Evolutionary conservation across 2,888 invertebrate species (phyloP).

Genomic region (Eulithis prunata): DNA sequence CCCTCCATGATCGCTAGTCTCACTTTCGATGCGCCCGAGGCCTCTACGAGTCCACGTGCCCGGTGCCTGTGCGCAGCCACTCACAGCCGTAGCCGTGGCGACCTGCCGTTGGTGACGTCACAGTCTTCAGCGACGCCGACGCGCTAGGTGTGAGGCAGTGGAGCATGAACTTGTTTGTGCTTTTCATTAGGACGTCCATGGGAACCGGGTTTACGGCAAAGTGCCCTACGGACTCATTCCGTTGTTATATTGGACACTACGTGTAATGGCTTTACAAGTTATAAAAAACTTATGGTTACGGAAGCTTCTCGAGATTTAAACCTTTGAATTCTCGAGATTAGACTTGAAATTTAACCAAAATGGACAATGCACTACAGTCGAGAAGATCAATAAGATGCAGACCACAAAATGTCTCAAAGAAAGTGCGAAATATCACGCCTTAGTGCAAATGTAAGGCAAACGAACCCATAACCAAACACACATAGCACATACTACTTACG

Average conservation of each 20-base stretch:
- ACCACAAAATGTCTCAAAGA: constrained; percentile 51
- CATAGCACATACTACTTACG: constrained; percentile 30
- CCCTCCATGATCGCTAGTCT: constrained; percentile 63
- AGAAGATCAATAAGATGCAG: constrained; percentile 19
- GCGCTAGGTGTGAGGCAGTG: constrained; percentile 60
- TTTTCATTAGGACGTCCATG: constrained; percentile 70
- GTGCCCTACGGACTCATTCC: constrained; percentile 8
- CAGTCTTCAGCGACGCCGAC: constrained; percentile 53
- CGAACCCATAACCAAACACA: constrained; percentile 46
- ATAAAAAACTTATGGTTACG: not conserved
- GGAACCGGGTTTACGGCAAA: constrained; percentile 60
- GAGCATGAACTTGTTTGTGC: constrained; percentile 70
- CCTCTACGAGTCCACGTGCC: constrained; percentile 76
- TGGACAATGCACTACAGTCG: not conserved
- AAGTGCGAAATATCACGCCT: constrained; percentile 76
- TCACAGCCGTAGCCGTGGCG: constrained; percentile 48
- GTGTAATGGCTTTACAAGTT: not conserved
- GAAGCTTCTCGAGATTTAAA: not conserved
- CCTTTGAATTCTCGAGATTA: too few relatives aligned
- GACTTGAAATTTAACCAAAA: not conserved
- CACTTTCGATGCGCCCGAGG: constrained; percentile 81
- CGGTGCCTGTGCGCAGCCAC: constrained; percentile 72
- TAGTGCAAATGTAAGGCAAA: constrained; percentile 63
- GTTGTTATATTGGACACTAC: constrained; percentile 5
- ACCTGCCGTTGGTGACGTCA: constrained; percentile 69